Evolutionary conservation across 2,113 vertebrate genomes (phyloP), one percentile per base, ranked within the genome.

Genomic region (Glaucidium brasilianum): DNA sequence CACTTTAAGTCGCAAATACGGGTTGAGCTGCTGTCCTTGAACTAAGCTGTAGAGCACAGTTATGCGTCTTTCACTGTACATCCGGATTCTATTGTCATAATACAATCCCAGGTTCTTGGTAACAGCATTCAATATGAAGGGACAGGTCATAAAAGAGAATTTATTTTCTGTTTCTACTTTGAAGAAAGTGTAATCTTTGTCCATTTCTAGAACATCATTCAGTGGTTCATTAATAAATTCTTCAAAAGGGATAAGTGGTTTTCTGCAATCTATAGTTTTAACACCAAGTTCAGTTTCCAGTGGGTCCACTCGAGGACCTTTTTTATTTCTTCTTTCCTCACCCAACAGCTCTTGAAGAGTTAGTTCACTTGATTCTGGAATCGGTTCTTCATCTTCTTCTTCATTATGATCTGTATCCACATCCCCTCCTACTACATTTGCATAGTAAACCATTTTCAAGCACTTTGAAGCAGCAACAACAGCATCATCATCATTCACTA

Each of bases 171-270:
- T 99, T 85, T 99, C 99, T 95, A 99, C 99, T 96, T 99, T 99
- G 97, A 99, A 99, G 97, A 99, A 99, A 78, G 99, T 99, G 94
- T 99, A 99, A 93, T 99, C 99, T 97, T 99, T 99, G 98, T 99
- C 99, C 99, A 99, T 99, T 98, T 99, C 99, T 95, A 99, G 98
- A 91, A 99, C 99, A 56, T 99, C 99, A 72, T 99, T 99, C 91
- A 99, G 97, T 49, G 99, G 99, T 97, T 99, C 99, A 76, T 99
- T 99, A 85, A 99, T 97, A 96, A 99, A 99, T 84, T 99, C 99
- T 92, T 99, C 99, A 85, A 99, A 99, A 56, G 99, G 98, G 95
- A 99, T 98, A 95, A 99, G 99, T 77, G 99, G 99, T 87, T 98
- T 98, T 49, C 99, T 98, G 96, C 99, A 98, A 92, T 99, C 99